Evolutionary conservation across 2,113 vertebrate genomes (phyloP).

Genomic region (Chloroceryle aenea): DNA sequence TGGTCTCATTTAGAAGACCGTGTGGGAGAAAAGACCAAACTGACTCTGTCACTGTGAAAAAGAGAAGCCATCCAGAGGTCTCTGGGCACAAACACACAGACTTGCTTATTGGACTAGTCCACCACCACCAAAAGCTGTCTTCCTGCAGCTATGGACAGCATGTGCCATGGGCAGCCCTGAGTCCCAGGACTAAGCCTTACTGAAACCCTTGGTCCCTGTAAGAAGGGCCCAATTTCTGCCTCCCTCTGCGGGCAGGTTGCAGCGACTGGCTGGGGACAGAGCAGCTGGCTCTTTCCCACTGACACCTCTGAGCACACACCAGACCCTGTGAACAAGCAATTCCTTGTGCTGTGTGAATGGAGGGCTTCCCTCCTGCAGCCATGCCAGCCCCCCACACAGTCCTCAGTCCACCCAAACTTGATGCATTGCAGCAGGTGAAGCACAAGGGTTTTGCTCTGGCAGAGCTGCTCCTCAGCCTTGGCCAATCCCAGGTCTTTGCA

Average conservation of each 20-base stretch:
- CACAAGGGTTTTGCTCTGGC: background rate
- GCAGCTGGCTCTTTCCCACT: background rate
- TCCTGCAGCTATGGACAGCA: background rate
- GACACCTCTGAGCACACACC: background rate
- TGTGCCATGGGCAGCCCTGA: background rate
- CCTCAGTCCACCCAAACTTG: background rate
- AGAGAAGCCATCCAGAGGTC: background rate
- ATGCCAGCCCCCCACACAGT: background rate
- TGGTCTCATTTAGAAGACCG: background rate
- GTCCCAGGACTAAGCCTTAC: slow-evolving; percentile 2
- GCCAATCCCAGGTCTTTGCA: background rate
- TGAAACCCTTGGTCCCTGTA: background rate
- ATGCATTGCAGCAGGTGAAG: background rate
- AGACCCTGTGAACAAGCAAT: background rate
- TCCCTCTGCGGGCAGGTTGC: background rate
- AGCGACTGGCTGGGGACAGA: background rate
- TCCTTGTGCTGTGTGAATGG: background rate
- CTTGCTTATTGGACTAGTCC: background rate
- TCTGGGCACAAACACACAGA: background rate
- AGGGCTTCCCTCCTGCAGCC: background rate
- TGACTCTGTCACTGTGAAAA: slow-evolving; percentile 51
- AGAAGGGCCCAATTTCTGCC: slow-evolving; percentile 1
- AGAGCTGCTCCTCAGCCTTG: background rate
- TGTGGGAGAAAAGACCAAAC: background rate
- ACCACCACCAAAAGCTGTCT: slow-evolving; percentile 10